These are phyloP conservation scores for Catocala nupta DNA, from an alignment of 2,888 invertebrate genomes.

Conservation along the genomic window DNA sequence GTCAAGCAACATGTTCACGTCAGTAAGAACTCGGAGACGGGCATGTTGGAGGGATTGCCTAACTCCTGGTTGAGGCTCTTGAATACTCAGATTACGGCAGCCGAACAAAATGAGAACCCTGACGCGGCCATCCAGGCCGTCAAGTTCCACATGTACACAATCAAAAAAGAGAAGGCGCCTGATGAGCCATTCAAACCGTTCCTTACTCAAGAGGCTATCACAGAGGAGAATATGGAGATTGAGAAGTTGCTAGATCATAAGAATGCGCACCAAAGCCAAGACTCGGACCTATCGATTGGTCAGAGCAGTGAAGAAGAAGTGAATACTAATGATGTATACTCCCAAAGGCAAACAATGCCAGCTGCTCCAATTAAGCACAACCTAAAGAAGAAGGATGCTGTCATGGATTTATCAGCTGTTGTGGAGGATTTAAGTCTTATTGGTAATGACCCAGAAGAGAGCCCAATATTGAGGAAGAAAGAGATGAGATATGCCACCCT, in stretches of 20 bases:
- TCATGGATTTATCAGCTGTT: conserved; percentile 72
- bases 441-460: conserved; percentile 83
- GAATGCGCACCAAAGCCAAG: conserved; percentile 90
- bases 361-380: conserved; percentile 77
- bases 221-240: conserved; percentile 94
- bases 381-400: conserved; percentile 77
- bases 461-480: conserved; percentile 88
- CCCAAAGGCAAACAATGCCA: conserved; percentile 87
- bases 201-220: conserved; percentile 93
- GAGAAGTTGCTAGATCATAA: conserved; percentile 92
- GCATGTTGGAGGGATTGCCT: conserved; percentile 95
- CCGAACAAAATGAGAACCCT: conserved; percentile 96
- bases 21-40: conserved; percentile 93
- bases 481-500: conserved; percentile 85
- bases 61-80: conserved; percentile 93
- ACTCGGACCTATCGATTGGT: conserved; percentile 83
- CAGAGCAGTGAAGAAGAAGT: conserved; percentile 87
- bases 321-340: conserved; percentile 71
- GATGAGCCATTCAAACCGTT: conserved; percentile 92
- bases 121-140: conserved; percentile 96
- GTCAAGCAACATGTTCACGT: conserved; percentile 96
- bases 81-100: conserved; percentile 93
- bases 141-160: conserved; percentile 95
- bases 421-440: conserved; percentile 79
- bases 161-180: conserved; percentile 93